phyloP scores from a whole-genome alignment of 2,113 vertebrate genomes.

The Pedetes capensis region DNA sequence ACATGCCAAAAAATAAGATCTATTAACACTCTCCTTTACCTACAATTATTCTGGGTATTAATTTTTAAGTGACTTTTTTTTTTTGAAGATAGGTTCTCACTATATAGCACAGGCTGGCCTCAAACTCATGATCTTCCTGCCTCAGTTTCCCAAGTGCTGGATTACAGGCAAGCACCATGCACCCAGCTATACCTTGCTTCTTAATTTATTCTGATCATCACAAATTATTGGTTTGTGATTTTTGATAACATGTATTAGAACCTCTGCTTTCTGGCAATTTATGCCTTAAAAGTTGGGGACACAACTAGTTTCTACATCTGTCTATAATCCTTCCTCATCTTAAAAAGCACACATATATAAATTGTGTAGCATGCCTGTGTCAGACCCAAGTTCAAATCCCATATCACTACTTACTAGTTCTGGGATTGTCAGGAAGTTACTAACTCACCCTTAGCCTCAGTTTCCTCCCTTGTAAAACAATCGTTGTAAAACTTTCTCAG shows the following conservation, averaged over 20 bases:
- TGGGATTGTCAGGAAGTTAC: background rate
- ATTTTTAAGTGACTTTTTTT: slow-evolving; percentile 20
- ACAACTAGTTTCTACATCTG: background rate
- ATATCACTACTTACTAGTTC: background rate
- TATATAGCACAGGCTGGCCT: no score
- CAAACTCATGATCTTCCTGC: no score
- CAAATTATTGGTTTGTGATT: background rate
- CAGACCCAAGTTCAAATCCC: slow-evolving; percentile 1
- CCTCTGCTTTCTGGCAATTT: background rate
- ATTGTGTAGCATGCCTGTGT: background rate
- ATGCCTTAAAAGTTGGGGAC: background rate
- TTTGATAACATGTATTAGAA: slow-evolving; percentile 13
- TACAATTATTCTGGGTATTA: slow-evolving; percentile 6
- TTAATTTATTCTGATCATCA: slow-evolving; percentile 20
- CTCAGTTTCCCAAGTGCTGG: no score
- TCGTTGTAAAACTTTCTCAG: background rate
- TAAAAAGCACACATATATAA: background rate
- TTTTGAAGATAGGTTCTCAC: no score
- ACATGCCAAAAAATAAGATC: slow-evolving; percentile 27
- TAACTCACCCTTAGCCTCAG: background rate
- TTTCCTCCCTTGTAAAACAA: background rate
- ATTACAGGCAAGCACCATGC: no score
- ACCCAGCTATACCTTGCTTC: no score
- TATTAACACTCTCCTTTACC: slow-evolving; percentile 38
- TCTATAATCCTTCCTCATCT: background rate